Conservation (phyloP, 2,113 vertebrate genomes). For the Gymnarchus niloticus region DNA sequence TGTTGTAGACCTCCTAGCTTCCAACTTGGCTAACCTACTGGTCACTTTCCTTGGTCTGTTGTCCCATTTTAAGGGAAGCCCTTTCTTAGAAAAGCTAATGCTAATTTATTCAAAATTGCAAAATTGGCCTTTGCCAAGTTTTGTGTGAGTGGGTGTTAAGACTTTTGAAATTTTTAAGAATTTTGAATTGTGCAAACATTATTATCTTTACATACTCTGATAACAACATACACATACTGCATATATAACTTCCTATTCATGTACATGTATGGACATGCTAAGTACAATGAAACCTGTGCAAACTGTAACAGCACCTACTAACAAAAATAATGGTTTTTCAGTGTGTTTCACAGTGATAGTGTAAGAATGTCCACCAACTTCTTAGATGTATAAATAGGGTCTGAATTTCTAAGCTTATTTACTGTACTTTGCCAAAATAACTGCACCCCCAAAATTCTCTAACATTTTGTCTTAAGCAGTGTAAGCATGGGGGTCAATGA, state of each 20-base stretch:
- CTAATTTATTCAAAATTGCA: background rate
- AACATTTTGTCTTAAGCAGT: background rate
- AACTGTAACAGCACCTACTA: too few relatives aligned
- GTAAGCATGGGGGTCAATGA: background rate
- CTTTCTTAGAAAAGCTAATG: background rate
- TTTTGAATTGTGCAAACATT: too few relatives aligned
- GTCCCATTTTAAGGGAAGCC: background rate
- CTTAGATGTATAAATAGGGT: background rate
- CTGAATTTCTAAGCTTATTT: background rate
- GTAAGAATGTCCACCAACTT: background rate
- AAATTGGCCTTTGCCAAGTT: background rate
- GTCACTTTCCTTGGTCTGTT: background rate
- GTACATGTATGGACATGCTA: background rate
- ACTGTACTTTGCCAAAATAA: too few relatives aligned
- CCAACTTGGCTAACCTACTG: background rate
- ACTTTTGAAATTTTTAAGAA: background rate
- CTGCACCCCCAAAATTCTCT: background rate
- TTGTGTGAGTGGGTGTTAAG: background rate
- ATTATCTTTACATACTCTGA: too few relatives aligned
- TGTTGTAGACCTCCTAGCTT: background rate
- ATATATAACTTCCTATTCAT: background rate
- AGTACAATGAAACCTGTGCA: too few relatives aligned
- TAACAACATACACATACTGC: too few relatives aligned
- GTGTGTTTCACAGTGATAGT: too few relatives aligned
- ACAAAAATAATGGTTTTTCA: too few relatives aligned